Conservation (phyloP, 2,888 invertebrate genomes). For the Zaprionus bogoriensis region DNA sequence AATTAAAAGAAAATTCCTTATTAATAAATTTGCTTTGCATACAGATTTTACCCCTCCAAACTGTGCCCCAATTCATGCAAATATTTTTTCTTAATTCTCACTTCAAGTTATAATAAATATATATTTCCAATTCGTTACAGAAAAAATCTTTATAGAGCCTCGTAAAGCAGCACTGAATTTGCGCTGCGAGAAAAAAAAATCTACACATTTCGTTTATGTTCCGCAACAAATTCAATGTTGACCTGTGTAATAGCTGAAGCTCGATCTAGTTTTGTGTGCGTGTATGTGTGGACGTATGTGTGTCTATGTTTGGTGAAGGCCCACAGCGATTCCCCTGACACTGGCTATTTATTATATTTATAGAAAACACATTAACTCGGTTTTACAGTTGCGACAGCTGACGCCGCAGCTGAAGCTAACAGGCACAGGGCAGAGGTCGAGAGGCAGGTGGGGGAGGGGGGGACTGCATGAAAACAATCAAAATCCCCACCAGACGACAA, state of each 20-base stretch:
- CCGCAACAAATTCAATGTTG: conserved; percentile 9
- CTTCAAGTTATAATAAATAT: too few species aligned
- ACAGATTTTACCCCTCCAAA: too few species aligned
- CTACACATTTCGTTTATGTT: background rate
- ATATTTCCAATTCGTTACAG: background rate
- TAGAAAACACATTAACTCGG: conserved; percentile 67
- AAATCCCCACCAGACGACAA: conserved; percentile 44
- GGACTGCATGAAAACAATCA: conserved; percentile 53
- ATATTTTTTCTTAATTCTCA: too few species aligned
- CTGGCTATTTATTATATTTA: conserved; percentile 58
- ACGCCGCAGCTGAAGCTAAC: background rate
- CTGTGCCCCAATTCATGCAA: too few species aligned
- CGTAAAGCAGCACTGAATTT: too few species aligned
- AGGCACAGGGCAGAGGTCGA: background rate
- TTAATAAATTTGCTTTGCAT: too few species aligned
- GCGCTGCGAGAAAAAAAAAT: too few species aligned
- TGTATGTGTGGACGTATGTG: conserved; percentile 1
- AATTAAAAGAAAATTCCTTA: too few species aligned
- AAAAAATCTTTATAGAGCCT: background rate
- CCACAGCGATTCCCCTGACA: conserved; percentile 35
- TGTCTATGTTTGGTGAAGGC: conserved; percentile 1
- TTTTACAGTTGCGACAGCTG: conserved; percentile 40
- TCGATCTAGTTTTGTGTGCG: conserved; percentile 36
- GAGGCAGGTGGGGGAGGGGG: background rate
- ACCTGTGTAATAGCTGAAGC: conserved; percentile 38